A percentile compares a stretch with the other conserved stretches of the same genome.
These are phyloP conservation scores for Chrysomallon squamiferum DNA, from an alignment of 1,140 invertebrate species.

Conservation along the genomic window DNA sequence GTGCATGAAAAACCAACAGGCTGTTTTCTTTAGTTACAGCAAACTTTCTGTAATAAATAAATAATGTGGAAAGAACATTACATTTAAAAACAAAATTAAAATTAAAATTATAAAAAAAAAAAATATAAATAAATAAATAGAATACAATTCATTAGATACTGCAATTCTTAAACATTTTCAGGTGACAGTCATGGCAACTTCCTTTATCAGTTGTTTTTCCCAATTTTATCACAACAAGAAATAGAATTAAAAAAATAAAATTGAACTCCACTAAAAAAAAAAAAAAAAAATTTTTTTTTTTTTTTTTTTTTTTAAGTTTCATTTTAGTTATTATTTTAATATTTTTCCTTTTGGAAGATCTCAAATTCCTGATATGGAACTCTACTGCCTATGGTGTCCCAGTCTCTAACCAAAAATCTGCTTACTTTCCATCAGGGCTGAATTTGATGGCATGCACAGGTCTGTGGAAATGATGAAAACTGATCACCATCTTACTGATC, in stretches of 20 bases:
- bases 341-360: too few species aligned
- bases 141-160: neutral
- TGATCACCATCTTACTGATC: constrained; percentile 81
- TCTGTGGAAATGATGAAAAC: constrained; percentile 83
- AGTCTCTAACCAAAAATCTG: neutral
- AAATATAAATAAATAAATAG: neutral
- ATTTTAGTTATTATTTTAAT: too few species aligned
- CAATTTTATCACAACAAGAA: too few species aligned
- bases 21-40: constrained; percentile 85
- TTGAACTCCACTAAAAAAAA: too few species aligned
- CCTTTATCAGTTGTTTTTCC: too few species aligned
- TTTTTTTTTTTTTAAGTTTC: too few species aligned
- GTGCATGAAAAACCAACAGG: constrained; percentile 88
- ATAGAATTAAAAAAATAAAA: too few species aligned
- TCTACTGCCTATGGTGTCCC: too few species aligned
- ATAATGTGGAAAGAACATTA: neutral
- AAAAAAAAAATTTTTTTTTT: too few species aligned
- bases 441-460: constrained; percentile 81
- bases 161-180: too few species aligned
- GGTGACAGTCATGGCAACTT: too few species aligned
- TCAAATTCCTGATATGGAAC: too few species aligned
- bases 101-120: neutral
- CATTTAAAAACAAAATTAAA: neutral
- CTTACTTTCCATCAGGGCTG: constrained; percentile 87
- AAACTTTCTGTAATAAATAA: constrained; percentile 72